Evolutionary conservation across 1,140 invertebrate genomes (phyloP).

Genomic region (Homalodisca vitripennis): DNA sequence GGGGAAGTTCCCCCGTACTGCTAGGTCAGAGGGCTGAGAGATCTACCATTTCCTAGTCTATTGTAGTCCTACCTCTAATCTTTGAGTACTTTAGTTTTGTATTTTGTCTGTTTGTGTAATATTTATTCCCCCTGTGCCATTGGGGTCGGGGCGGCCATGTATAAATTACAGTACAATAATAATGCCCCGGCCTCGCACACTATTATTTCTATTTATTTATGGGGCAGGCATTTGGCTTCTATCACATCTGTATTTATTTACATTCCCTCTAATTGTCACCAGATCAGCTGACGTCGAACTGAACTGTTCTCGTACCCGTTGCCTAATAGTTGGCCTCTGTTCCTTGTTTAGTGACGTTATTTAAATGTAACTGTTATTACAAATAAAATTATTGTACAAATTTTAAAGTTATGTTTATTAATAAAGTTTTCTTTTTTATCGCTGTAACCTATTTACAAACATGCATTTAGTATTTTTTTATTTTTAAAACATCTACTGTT

Average conservation of each 20-base stretch:
- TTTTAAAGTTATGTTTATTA: too few species aligned
- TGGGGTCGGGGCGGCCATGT: neutral
- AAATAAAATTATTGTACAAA: too few species aligned
- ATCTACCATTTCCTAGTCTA: slow-evolving; percentile 12
- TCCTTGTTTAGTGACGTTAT: too few species aligned
- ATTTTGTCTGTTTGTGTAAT: neutral
- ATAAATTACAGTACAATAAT: slow-evolving; percentile 6
- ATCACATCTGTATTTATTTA: neutral
- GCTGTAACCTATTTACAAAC: too few species aligned
- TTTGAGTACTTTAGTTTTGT: neutral
- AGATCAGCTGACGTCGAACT: too few species aligned
- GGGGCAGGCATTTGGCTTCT: neutral
- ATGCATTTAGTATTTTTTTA: too few species aligned
- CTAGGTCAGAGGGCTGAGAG: neutral
- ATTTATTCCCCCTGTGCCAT: slow-evolving; percentile 12
- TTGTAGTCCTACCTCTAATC: slow-evolving; percentile 22
- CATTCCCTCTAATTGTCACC: neutral
- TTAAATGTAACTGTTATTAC: too few species aligned
- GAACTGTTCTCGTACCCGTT: too few species aligned
- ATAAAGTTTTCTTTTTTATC: too few species aligned
- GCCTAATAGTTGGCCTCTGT: too few species aligned
- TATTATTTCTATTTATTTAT: neutral
- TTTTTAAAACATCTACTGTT: too few species aligned
- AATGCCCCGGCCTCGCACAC: neutral
- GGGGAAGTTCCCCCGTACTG: neutral